Conservation (phyloP, 2,797 vertebrate genomes). For the Phataginus tetradactyla region DNA sequence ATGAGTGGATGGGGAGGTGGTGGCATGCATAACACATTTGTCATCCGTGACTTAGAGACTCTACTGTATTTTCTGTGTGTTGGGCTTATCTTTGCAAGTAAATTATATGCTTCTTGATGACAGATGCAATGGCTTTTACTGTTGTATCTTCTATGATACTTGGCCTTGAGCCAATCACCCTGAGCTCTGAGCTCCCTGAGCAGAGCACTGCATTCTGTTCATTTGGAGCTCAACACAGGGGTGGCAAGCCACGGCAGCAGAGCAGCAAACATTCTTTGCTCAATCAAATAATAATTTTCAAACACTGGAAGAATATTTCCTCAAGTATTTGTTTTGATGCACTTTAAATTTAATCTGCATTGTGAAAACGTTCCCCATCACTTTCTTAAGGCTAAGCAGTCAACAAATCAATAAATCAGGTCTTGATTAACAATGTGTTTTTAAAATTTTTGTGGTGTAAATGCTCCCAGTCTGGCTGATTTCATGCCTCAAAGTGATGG, state of each 20-base stretch:
- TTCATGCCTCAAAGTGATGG: background rate
- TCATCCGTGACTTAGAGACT: background rate
- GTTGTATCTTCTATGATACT: background rate
- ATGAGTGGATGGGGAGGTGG: background rate
- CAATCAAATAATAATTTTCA: constrained; percentile 2
- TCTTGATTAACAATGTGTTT: background rate
- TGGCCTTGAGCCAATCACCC: background rate
- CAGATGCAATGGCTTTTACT: background rate
- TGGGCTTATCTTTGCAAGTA: background rate
- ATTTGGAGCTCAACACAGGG: background rate
- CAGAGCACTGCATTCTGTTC: background rate
- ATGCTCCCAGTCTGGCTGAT: background rate
- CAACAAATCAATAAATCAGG: background rate
- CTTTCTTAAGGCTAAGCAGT: background rate
- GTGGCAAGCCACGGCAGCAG: background rate
- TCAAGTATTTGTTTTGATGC: background rate
- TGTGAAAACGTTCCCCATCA: background rate
- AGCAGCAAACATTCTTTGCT: background rate
- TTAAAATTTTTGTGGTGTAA: background rate
- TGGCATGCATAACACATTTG: background rate
- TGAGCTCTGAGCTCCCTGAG: background rate
- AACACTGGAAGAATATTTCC: background rate
- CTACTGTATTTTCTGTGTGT: background rate
- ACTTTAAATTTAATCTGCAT: background rate
- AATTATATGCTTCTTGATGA: background rate